phyloP scores from a whole-genome alignment of 2,797 vertebrate species.

The Staurois parvus region DNA sequence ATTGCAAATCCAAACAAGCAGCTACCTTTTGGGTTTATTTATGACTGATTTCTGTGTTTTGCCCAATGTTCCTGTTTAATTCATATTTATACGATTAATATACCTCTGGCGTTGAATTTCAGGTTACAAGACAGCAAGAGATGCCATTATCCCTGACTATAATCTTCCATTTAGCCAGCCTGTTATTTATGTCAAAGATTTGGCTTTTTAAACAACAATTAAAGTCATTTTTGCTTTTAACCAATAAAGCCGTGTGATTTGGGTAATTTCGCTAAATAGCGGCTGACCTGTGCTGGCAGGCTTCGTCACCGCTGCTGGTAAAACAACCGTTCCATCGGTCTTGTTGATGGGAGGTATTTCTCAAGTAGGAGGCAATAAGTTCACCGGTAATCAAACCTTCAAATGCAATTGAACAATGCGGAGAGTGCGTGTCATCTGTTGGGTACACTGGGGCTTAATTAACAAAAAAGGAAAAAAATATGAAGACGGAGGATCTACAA shows the following conservation, averaged over 20 bases:
- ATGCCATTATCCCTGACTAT: neutral
- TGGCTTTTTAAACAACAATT: slow-evolving; percentile 1
- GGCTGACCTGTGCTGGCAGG: neutral
- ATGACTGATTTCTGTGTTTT: no score
- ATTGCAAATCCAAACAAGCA: no score
- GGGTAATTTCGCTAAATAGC: neutral
- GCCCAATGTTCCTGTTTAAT: no score
- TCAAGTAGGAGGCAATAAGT: neutral
- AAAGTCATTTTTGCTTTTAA: neutral
- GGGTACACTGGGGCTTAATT: neutral
- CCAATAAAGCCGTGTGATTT: neutral
- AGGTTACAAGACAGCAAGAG: neutral
- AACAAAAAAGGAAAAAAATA: neutral
- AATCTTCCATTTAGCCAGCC: neutral
- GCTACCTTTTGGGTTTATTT: no score
- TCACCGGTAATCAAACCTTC: neutral
- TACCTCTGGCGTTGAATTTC: neutral
- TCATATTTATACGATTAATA: no score
- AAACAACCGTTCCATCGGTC: neutral
- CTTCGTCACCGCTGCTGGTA: no score
- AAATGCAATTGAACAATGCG: neutral
- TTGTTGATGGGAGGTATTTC: neutral
- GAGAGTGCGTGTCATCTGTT: neutral
- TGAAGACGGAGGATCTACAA: neutral
- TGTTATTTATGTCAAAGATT: slow-evolving; percentile 18